These are phyloP conservation scores for Takifugu rubripes DNA, from an alignment of 2,797 vertebrate genomes.

Conservation along the genomic window DNA sequence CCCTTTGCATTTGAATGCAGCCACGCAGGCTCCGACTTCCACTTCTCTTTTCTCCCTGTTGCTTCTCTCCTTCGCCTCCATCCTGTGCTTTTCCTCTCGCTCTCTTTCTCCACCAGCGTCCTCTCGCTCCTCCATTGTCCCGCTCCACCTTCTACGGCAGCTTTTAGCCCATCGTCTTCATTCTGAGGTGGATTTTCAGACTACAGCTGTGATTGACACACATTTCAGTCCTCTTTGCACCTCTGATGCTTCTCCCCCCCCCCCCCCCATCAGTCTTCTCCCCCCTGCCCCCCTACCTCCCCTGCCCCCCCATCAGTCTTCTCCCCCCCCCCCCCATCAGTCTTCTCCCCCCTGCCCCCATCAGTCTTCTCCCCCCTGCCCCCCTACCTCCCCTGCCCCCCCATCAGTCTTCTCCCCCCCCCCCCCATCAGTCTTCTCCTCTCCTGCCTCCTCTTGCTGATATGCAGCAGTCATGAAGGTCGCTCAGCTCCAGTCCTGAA, in stretches of 20 bases:
- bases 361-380: too few species aligned
- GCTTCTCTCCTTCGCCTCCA: background rate
- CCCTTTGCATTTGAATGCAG: slow-evolving; percentile 48
- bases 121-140: too few species aligned
- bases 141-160: too few species aligned
- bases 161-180: background rate
- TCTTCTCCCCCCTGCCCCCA: too few species aligned
- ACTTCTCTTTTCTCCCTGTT: background rate
- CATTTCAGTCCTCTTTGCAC: too few species aligned
- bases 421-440: background rate
- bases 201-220: background rate
- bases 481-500: slow-evolving; percentile 40
- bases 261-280: background rate
- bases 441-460: slow-evolving; percentile 39
- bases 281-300: background rate
- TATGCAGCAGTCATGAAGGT: slow-evolving; percentile 58
- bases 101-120: too few species aligned
- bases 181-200: background rate
- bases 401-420: too few species aligned
- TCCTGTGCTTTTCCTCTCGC: background rate
- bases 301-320: background rate
- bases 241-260: too few species aligned
- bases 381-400: too few species aligned
- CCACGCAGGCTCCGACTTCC: slow-evolving; percentile 23
- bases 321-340: background rate